phyloP scores from a whole-genome alignment of 2,888 invertebrate genomes.

The Drosophila kanekoi region DNA sequence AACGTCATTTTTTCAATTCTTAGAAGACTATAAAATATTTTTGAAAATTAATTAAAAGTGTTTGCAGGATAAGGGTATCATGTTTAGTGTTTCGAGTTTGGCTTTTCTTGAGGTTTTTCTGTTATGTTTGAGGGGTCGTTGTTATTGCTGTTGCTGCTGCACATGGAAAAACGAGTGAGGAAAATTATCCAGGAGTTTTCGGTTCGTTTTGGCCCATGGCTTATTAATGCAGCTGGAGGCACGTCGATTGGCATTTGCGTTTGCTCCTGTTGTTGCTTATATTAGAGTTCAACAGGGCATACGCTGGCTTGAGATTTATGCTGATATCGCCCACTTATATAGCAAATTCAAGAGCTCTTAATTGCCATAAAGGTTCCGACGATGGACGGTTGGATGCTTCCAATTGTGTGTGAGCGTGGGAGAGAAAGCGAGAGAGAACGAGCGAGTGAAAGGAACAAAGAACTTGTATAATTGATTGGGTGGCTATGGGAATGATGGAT shows the following conservation, averaged over 20 bases:
- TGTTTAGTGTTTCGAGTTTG: background rate
- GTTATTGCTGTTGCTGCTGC: constrained; percentile 29
- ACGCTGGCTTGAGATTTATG: constrained; percentile 56
- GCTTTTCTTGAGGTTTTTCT: constrained; percentile 25
- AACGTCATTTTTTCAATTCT: too few relatives aligned
- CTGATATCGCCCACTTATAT: constrained; percentile 53
- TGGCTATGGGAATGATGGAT: constrained; percentile 68
- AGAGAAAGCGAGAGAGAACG: constrained; percentile 1
- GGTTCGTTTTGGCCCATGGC: constrained; percentile 40
- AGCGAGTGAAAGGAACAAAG: constrained; percentile 22
- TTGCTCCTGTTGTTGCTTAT: constrained; percentile 33
- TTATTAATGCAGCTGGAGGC: constrained; percentile 56
- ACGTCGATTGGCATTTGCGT: constrained; percentile 29
- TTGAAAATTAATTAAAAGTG: background rate
- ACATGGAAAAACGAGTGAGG: constrained; percentile 34
- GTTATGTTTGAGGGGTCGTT: constrained; percentile 33
- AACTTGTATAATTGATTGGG: constrained; percentile 55
- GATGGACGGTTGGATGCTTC: constrained; percentile 44
- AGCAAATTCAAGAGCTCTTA: constrained; percentile 53
- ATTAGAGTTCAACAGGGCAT: constrained; percentile 54
- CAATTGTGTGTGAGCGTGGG: constrained; percentile 33
- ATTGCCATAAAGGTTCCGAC: constrained; percentile 57
- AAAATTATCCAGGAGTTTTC: constrained; percentile 48
- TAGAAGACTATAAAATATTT: too few relatives aligned
- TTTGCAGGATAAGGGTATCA: constrained; percentile 12